phyloP scores from a whole-genome alignment of 2,113 vertebrate genomes.

The Chelonoidis abingdonii region DNA sequence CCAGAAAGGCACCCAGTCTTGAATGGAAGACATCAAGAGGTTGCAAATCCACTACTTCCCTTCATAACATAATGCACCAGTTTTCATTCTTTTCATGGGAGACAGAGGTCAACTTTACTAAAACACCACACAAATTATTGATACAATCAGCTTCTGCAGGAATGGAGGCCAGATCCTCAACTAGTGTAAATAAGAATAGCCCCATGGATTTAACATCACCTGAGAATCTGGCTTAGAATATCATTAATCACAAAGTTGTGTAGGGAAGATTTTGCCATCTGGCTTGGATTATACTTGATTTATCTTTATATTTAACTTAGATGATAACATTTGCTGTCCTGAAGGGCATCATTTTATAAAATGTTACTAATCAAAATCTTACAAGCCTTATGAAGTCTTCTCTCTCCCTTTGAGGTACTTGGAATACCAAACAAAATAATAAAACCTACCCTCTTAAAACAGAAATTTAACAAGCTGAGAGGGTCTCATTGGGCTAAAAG shows the following conservation, averaged over 20 bases:
- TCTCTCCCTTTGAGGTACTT: background rate
- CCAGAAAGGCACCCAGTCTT: background rate
- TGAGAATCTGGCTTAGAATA: background rate
- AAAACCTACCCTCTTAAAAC: background rate
- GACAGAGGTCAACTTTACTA: background rate
- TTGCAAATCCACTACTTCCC: rapidly evolving
- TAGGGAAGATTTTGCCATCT: background rate
- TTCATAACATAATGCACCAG: background rate
- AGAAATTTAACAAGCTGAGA: background rate
- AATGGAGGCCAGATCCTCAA: background rate
- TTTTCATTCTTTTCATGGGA: background rate
- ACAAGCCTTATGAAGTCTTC: background rate
- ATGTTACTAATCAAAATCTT: background rate
- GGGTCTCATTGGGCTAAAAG: background rate
- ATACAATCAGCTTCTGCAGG: background rate
- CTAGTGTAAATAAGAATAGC: rapidly evolving
- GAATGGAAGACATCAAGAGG: background rate
- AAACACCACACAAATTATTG: background rate
- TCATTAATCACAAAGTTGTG: background rate
- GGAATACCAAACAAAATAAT: conserved; percentile 10
- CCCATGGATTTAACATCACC: background rate
- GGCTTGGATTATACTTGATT: background rate
- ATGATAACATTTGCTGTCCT: background rate
- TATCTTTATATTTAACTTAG: background rate
- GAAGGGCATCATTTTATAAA: background rate